These are phyloP conservation scores for Suncus etruscus DNA, from an alignment of 2,113 vertebrate species.

Conservation along the genomic window DNA sequence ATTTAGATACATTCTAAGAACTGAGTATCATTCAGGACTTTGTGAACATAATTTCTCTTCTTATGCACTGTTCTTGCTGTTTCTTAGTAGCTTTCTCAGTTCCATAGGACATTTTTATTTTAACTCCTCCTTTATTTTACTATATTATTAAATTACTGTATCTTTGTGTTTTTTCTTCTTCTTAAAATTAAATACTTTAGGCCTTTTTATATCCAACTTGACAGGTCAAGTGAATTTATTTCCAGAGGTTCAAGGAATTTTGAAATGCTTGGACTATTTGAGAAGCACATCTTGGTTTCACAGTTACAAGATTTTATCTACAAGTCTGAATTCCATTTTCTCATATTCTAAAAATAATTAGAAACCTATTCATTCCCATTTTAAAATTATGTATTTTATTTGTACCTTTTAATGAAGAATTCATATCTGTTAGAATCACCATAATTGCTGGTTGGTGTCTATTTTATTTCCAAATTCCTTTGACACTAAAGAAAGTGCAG, in stretches of 20 bases:
- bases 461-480: conserved; percentile 63
- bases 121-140: neutral
- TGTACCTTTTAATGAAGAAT: conserved; percentile 46
- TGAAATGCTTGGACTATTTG: neutral
- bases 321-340: conserved; percentile 21
- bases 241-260: neutral
- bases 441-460: conserved; percentile 34
- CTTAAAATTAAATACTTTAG: conserved; percentile 56
- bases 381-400: conserved; percentile 43
- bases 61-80: neutral
- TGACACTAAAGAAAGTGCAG: conserved; percentile 53
- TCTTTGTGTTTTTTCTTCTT: conserved; percentile 30
- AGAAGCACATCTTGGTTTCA: neutral
- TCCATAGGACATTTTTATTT: neutral
- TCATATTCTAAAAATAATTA: conserved; percentile 45
- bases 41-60: neutral
- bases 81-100: neutral
- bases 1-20: neutral
- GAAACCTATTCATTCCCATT: conserved; percentile 44
- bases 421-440: conserved; percentile 37
- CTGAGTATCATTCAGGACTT: neutral
- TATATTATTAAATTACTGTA: conserved; percentile 33
- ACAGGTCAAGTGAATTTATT: conserved; percentile 50
- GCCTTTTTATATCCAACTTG: conserved; percentile 23
- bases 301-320: conserved; percentile 21